phyloP scores from a whole-genome alignment of 1,140 invertebrate genomes.

The Heliconius eleuchia region DNA sequence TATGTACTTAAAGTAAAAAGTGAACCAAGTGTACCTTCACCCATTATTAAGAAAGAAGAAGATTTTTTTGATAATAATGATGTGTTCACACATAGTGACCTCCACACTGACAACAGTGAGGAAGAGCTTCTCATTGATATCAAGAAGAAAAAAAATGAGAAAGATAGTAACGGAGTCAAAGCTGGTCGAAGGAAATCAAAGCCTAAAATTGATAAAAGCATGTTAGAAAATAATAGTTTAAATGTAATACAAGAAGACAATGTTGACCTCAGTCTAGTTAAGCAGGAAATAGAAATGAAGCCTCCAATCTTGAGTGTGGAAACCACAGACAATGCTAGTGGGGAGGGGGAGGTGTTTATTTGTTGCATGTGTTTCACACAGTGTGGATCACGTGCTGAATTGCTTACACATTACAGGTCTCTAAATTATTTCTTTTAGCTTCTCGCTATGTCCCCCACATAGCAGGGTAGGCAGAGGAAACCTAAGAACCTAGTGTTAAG shows the following conservation, averaged over 20 bases:
- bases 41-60: constrained; percentile 48
- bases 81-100: constrained; percentile 33
- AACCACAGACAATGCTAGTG: neutral
- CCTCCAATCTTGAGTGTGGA: constrained; percentile 17
- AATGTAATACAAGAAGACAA: constrained; percentile 34
- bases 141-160: constrained; percentile 57
- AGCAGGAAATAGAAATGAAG: constrained; percentile 40
- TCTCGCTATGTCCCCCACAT: neutral
- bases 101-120: constrained; percentile 61
- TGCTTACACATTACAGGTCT: constrained; percentile 74
- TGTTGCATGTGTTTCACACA: constrained; percentile 75
- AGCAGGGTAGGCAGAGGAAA: neutral
- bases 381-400: constrained; percentile 48
- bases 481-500: neutral
- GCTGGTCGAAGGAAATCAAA: constrained; percentile 54
- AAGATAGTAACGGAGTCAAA: constrained; percentile 48
- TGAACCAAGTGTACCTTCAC: constrained; percentile 43
- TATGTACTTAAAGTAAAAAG: constrained; percentile 45
- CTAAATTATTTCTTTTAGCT: neutral
- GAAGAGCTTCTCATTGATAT: constrained; percentile 58
- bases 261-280: constrained; percentile 37
- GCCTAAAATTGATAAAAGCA: constrained; percentile 39
- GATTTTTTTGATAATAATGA: constrained; percentile 38
- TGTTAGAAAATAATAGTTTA: constrained; percentile 23
- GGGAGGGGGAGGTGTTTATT: constrained; percentile 37